These are phyloP conservation scores for Phyllostomus hastatus DNA, from an alignment of 2,113 vertebrate species.

Conservation along the genomic window DNA sequence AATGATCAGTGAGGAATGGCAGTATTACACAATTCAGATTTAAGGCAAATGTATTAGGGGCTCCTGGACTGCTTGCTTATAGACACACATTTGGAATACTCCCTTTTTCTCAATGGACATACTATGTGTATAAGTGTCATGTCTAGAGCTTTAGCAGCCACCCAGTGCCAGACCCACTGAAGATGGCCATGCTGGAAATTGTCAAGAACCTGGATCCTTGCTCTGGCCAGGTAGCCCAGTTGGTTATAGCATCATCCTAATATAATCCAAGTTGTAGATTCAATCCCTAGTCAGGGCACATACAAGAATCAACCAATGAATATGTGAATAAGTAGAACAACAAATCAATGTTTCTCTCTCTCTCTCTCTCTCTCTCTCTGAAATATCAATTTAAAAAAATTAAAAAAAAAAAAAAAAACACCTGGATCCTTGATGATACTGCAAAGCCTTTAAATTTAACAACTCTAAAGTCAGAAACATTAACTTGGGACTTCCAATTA, in stretches of 20 bases:
- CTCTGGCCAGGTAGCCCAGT: too few relatives aligned
- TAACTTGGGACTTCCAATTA: background rate
- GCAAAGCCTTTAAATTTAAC: background rate
- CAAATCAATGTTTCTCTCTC: too few relatives aligned
- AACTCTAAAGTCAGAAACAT: background rate
- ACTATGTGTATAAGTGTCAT: background rate
- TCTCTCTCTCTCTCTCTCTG: too few relatives aligned
- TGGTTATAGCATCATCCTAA: too few relatives aligned
- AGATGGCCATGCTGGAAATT: background rate
- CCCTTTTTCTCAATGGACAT: background rate
- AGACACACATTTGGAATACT: background rate
- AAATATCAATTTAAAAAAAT: too few relatives aligned
- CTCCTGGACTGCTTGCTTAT: background rate
- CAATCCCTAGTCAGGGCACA: too few relatives aligned
- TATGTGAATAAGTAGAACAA: too few relatives aligned
- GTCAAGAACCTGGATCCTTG: background rate
- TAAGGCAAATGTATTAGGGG: background rate
- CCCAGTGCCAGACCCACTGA: background rate
- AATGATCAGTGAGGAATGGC: background rate
- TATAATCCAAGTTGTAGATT: too few relatives aligned
- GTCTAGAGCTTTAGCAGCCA: background rate
- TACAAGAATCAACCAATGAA: too few relatives aligned
- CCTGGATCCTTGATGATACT: background rate
- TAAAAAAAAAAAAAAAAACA: background rate
- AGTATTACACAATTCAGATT: background rate